Conservation (phyloP, 2,888 invertebrate genomes). For the Ptycholaimellus sp. region DNA sequence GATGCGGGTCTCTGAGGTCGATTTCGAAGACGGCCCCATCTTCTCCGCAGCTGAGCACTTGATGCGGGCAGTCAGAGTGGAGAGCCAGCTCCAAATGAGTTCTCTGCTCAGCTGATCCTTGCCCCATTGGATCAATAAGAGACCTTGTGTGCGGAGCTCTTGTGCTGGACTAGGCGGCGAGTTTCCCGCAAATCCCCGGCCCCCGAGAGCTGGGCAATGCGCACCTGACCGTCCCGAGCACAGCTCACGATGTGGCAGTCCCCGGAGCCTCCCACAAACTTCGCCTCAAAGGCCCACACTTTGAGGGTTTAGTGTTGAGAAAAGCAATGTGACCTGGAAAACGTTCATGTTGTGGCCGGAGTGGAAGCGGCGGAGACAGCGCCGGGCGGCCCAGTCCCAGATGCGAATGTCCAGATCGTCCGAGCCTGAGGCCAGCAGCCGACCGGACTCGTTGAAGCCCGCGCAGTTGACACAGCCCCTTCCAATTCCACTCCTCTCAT, state of each 20-base stretch:
- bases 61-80: conserved; percentile 47
- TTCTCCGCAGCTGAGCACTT: conserved; percentile 57
- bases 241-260: conserved; percentile 64
- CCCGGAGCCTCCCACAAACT: conserved; percentile 53
- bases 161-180: conserved; percentile 43
- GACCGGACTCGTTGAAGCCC: conserved; percentile 57
- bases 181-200: conserved; percentile 35
- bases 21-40: conserved; percentile 55
- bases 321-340: conserved; percentile 39
- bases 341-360: conserved; percentile 66
- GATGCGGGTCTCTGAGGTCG: conserved; percentile 49
- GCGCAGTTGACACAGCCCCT: conserved; percentile 69
- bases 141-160: conserved; percentile 54
- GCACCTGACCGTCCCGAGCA: conserved; percentile 64
- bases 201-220: conserved; percentile 35
- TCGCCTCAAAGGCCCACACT: conserved; percentile 30
- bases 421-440: conserved; percentile 59
- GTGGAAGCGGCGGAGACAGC: conserved; percentile 41
- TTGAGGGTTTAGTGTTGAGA: background rate
- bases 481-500: background rate
- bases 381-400: conserved; percentile 67
- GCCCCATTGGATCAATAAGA: background rate
- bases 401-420: conserved; percentile 62
- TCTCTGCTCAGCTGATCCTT: background rate
- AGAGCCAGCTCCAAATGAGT: conserved; percentile 38